These are phyloP conservation scores for Trissolcus japonicus DNA, from an alignment of 2,888 invertebrate genomes.

Conservation along the genomic window DNA sequence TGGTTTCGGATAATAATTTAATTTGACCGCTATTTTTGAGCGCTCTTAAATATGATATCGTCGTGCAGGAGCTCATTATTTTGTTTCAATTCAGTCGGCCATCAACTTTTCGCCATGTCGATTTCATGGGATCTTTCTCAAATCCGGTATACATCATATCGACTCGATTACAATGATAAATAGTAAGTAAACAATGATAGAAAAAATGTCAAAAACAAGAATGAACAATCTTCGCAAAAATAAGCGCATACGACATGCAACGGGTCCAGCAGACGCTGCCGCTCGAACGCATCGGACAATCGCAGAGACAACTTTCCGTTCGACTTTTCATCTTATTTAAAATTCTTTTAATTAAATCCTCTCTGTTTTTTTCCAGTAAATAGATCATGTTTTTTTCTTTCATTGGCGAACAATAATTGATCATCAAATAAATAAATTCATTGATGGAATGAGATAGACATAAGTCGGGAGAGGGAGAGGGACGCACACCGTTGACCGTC, in stretches of 20 bases:
- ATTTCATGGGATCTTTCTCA: too few relatives aligned
- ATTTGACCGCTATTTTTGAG: slow-evolving; percentile 20
- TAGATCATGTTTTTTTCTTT: slow-evolving; percentile 4
- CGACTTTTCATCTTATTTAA: slow-evolving; percentile 12
- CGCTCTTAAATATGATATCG: too few relatives aligned
- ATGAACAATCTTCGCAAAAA: too few relatives aligned
- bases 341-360: too few relatives aligned
- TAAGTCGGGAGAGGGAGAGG: slow-evolving; percentile 58
- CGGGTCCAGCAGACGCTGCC: too few relatives aligned
- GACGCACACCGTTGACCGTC: slow-evolving; percentile 66
- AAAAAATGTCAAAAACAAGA: not conserved
- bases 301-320: slow-evolving; percentile 8
- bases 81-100: too few relatives aligned
- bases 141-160: too few relatives aligned
- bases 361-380: slow-evolving; percentile 11
- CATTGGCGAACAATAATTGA: slow-evolving; percentile 23
- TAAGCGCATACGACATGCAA: too few relatives aligned
- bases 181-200: slow-evolving; percentile 1
- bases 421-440: slow-evolving; percentile 57
- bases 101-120: too few relatives aligned
- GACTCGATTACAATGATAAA: slow-evolving; percentile 2
- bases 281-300: slow-evolving; percentile 6
- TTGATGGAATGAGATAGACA: slow-evolving; percentile 63
- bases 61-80: too few relatives aligned
- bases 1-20: slow-evolving; percentile 13